Conservation (phyloP, 1,140 invertebrate genomes). For the Drosophila nasuta region DNA sequence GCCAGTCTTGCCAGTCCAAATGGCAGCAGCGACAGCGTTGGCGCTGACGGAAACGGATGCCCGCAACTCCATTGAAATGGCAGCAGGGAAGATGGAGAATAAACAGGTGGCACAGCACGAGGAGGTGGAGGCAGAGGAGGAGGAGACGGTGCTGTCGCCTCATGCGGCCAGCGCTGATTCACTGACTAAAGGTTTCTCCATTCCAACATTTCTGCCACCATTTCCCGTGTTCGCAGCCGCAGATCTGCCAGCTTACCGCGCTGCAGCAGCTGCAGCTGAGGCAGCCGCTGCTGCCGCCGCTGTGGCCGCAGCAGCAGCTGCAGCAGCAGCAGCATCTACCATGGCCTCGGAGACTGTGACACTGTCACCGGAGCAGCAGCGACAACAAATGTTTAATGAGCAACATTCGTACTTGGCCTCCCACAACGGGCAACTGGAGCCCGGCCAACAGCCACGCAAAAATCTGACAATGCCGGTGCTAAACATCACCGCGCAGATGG, state of each 20-base stretch:
- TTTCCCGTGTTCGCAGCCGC: slow-evolving; percentile 80
- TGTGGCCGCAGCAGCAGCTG: slow-evolving; percentile 28
- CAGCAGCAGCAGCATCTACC: slow-evolving; percentile 54
- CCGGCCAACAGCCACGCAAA: slow-evolving; percentile 42
- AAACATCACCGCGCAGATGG: slow-evolving; percentile 94
- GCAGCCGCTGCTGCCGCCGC: slow-evolving; percentile 30
- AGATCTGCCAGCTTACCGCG: slow-evolving; percentile 75
- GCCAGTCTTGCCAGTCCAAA: slow-evolving; percentile 5
- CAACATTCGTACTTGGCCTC: slow-evolving; percentile 72
- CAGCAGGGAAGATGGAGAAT: slow-evolving; percentile 2
- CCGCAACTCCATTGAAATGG: slow-evolving; percentile 68
- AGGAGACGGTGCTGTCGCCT: slow-evolving; percentile 17
- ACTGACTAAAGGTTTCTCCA: slow-evolving; percentile 81
- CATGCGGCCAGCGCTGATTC: slow-evolving; percentile 66
- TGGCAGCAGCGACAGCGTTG: background rate
- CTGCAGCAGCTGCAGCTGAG: slow-evolving; percentile 64
- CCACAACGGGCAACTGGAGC: slow-evolving; percentile 51
- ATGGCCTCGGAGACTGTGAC: slow-evolving; percentile 52
- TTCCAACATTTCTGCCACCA: slow-evolving; percentile 80
- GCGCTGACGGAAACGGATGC: slow-evolving; percentile 65
- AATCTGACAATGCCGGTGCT: slow-evolving; percentile 79
- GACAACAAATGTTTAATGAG: slow-evolving; percentile 71
- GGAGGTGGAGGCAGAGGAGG: slow-evolving; percentile 20
- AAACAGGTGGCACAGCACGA: background rate
- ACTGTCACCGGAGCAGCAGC: slow-evolving; percentile 66